Evolutionary conservation across 2,797 vertebrate genomes (phyloP), one percentile per base, ranked within the genome.

Genomic region (Pangasius sanitwongsei): DNA sequence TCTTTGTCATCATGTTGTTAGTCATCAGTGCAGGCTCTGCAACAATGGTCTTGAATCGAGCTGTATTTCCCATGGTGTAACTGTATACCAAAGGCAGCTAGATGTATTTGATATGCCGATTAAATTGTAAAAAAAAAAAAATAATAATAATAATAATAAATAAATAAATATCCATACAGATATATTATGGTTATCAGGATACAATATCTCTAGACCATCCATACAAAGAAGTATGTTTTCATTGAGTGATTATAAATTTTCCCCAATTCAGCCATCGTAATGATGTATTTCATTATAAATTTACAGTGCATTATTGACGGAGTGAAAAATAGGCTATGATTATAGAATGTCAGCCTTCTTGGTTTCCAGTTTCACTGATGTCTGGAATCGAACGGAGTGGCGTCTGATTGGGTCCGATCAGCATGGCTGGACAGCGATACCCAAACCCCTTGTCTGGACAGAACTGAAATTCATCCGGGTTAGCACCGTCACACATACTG

Each of bases 361-460:
- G 74, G 84, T 18, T 70, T 70, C 16, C 34, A 34, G 88, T 89
- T 59, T 80, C 82, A 69, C 9, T 34, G 25, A 15, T 34, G 37
- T 82, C 37, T 74, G 65, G 77, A 74, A 41, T 55, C 31, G 59
- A 83, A 57, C 59, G 44, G 57, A 77, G 63, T 77, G 80, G 16
- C 9, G 31, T 59, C 72, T 48, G 63, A 78, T 85, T 57, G 48
- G 20, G 65, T 85, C 28, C 50, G 28, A 86, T 65, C 83, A 80
- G 1, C 83, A 63, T 61, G 34, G 53, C 59, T 86, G 65, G 74
- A 13, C 23, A 50, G 25, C 61, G 53, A 89, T 57, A 88, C 86
- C 28, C 83, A 80, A 78, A 86, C 20, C 83, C 50, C 0, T 44
- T 61, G 37, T n/a, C 59, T 63, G 72, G 53, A 86, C 75, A 50